Percentiles rank a stretch among this genome's conserved stretches.
Evolutionary conservation across 2,888 invertebrate species (phyloP).

Genomic region (Copidosoma aretas): DNA sequence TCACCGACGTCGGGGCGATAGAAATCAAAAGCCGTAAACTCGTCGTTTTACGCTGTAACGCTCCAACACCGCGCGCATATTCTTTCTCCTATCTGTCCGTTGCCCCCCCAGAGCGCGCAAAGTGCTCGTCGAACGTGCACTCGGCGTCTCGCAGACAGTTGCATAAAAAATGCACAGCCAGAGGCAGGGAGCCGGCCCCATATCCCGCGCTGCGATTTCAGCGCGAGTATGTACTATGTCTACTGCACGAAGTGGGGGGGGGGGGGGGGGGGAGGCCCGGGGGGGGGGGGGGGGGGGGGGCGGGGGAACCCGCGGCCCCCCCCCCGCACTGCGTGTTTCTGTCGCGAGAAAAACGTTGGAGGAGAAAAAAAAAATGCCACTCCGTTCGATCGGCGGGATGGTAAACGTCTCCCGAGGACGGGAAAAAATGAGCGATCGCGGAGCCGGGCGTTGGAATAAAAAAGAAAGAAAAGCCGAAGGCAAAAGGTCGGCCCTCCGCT

Average conservation of each 20-base stretch:
- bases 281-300: neutral
- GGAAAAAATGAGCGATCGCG: no score
- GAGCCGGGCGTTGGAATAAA: constrained; percentile 10
- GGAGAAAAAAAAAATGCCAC: neutral
- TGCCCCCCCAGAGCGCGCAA: neutral
- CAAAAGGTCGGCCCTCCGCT: no score
- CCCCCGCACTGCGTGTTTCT: no score
- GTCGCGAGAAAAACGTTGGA: no score
- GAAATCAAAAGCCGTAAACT: neutral
- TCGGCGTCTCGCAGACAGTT: neutral
- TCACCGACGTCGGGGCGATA: neutral
- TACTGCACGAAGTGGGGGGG: constrained; percentile 1
- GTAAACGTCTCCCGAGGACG: neutral
- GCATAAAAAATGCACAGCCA: constrained; percentile 3
- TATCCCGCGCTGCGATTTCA: constrained; percentile 8
- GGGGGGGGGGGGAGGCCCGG: neutral
- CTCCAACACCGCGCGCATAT: neutral
- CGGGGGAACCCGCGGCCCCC: no score
- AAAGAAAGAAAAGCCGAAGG: neutral
- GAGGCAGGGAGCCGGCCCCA: neutral
- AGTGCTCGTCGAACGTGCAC: neutral
- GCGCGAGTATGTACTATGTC: neutral
- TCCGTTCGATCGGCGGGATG: no score
- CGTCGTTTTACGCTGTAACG: neutral
- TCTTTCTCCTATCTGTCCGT: neutral